phyloP scores from a whole-genome alignment of 2,888 invertebrate species.

The Mimumesa dahlbomi region DNA sequence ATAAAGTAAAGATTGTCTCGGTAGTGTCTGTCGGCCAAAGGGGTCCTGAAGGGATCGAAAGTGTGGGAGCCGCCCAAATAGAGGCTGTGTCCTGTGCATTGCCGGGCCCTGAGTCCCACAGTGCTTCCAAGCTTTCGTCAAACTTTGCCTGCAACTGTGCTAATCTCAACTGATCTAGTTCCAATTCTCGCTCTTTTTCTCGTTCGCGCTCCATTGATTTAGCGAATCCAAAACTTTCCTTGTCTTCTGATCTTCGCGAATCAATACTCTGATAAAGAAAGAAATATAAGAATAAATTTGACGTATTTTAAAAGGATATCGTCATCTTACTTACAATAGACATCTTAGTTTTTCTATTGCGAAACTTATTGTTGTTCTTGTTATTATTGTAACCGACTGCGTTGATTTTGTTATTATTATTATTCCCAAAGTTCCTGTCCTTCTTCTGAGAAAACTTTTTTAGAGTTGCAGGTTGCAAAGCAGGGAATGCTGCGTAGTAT shows the following conservation, averaged over 20 bases:
- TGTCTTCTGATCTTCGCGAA: constrained; percentile 67
- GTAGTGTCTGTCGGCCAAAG: constrained; percentile 75
- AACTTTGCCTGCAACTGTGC: constrained; percentile 86
- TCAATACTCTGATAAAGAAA: constrained; percentile 66
- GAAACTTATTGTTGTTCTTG: constrained; percentile 67
- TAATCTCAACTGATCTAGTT: constrained; percentile 82
- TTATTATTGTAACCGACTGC: no score
- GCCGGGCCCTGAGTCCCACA: constrained; percentile 83
- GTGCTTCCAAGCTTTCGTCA: constrained; percentile 85
- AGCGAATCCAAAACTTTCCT: constrained; percentile 75
- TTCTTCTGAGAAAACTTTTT: constrained; percentile 74
- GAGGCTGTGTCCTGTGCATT: constrained; percentile 79
- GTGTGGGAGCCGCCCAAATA: constrained; percentile 79
- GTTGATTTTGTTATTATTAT: constrained; percentile 60
- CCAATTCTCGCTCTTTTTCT: constrained; percentile 73
- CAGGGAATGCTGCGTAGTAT: constrained; percentile 90
- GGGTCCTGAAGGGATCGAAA: constrained; percentile 77
- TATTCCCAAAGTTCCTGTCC: constrained; percentile 70
- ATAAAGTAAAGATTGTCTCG: constrained; percentile 69
- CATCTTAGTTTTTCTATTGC: constrained; percentile 75
- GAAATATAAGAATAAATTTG: neutral
- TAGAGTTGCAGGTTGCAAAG: constrained; percentile 81
- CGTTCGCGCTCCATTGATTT: constrained; percentile 77
- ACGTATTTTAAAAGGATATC: constrained; percentile 73
- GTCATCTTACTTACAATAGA: constrained; percentile 76